Base-by-base conservation (phyloP, 2,888 invertebrate genomes). In the Andrena bucephala region DNA sequence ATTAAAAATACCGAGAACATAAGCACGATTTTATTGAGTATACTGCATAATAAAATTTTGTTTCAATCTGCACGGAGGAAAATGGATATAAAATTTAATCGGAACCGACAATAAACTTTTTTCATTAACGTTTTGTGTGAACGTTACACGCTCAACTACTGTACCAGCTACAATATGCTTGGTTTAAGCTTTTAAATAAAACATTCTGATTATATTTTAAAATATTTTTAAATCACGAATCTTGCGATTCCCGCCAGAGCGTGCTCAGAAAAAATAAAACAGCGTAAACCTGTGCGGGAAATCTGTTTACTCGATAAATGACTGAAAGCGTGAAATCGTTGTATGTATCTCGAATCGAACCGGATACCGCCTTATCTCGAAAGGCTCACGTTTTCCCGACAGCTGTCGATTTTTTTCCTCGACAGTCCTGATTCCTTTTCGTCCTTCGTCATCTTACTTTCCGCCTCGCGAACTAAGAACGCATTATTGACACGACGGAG, bases 341-440 rank as follows among this genome's bases (percentile, higher is more conserved):
- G 62, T 83, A 69, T 80, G 62, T 84, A 69, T 80, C 72, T 71
- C 57, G 73, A 52, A 75, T 76, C 59, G 74, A 71, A 70, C 27
- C 62, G 73, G 74, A 83, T 71, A 74, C 50, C 54, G 52, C 42
- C 57, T 77, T 74, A 77, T 83, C 77, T 76, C 13, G 75, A 70
- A 76, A 36, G 42, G 68, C 20, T 72, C 79, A 77, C 76, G 76
- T 77, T 81, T 77, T 77, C 54, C 70, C 68, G 81, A 67, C 85
- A 84, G 81, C 85, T 79, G 84, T 85, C 84, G 81, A 77, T 82
- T 78, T 79, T 62, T 71, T 77, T 68, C 63, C 29, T 73, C 60
- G 71, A 74, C 75, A 74, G 73, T 62, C 24, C 68, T 29, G 57
- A 80, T 71, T 71, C 68, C 69, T 59, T n/a, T 71, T 72, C 52